Percentiles rank a stretch among this genome's conserved stretches.
Conservation (phyloP, 2,113 vertebrate genomes). For the Ptychochromis oligacanthus region DNA sequence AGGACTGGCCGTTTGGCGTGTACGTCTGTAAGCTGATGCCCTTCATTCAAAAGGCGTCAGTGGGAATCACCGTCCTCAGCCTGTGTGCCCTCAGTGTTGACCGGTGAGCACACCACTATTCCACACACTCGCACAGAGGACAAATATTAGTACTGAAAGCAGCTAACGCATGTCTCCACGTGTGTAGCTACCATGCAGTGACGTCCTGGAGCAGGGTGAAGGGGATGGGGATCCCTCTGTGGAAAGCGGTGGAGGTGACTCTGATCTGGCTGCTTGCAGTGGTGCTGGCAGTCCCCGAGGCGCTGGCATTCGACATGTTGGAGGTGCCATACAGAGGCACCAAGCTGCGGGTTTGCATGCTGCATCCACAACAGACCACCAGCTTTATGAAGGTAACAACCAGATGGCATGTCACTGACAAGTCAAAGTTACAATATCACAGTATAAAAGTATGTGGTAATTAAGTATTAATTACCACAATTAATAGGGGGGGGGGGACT, state of each 20-base stretch:
- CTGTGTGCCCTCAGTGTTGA: conserved; percentile 92
- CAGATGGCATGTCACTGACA: neutral
- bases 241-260: conserved; percentile 87
- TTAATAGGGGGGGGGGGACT: no score
- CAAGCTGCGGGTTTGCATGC: conserved; percentile 85
- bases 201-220: conserved; percentile 92
- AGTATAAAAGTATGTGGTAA: neutral
- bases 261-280: conserved; percentile 88
- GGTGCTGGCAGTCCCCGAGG: conserved; percentile 86
- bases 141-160: neutral
- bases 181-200: conserved; percentile 87
- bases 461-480: no score
- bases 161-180: neutral
- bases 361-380: conserved; percentile 82
- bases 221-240: conserved; percentile 90
- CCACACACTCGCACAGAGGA: neutral
- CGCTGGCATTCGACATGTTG: conserved; percentile 87
- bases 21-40: conserved; percentile 89
- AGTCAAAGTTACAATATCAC: neutral
- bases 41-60: conserved; percentile 90
- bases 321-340: conserved; percentile 83
- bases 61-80: conserved; percentile 92
- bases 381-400: conserved; percentile 83
- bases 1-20: conserved; percentile 90
- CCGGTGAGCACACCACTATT: conserved; percentile 77